Evolutionary conservation across 1,140 invertebrate species (phyloP).

Genomic region (Sycophaga agraensis): DNA sequence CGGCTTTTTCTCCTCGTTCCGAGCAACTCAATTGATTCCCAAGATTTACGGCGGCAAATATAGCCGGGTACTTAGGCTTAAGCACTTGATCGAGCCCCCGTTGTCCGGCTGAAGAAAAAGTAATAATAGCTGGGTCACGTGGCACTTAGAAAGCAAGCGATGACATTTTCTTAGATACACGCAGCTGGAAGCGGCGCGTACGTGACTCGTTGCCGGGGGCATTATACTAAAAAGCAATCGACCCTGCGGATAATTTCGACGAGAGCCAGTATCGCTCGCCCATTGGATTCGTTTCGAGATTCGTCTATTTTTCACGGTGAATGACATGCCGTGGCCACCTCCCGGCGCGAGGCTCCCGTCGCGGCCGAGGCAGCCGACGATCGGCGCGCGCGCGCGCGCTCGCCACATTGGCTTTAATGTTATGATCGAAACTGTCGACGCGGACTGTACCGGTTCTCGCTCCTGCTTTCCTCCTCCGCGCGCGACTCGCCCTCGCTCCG

Average conservation of each 20-base stretch:
- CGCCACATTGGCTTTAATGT: slow-evolving; percentile 22
- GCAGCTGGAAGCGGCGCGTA: too few species aligned
- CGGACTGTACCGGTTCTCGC: slow-evolving; percentile 12
- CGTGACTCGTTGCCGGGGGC: too few species aligned
- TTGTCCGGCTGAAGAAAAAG: background rate
- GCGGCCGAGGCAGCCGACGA: too few species aligned
- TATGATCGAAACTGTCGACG: slow-evolving; percentile 21
- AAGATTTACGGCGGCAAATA: background rate
- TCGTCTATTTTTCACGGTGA: slow-evolving; percentile 13
- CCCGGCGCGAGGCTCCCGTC: background rate
- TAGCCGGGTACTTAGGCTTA: slow-evolving; percentile 4
- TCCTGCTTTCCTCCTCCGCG: too few species aligned
- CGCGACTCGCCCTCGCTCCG: too few species aligned
- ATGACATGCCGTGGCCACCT: too few species aligned
- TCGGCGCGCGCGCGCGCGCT: background rate
- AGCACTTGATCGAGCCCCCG: slow-evolving; percentile 2
- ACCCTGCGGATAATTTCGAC: slow-evolving; percentile 20
- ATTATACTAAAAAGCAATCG: slow-evolving; percentile 26
- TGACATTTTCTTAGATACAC: too few species aligned
- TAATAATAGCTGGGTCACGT: too few species aligned
- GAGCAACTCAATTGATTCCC: background rate
- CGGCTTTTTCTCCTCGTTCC: background rate
- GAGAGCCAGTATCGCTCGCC: slow-evolving; percentile 1
- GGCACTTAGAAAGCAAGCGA: too few species aligned
- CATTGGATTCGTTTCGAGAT: too few species aligned